Evolutionary conservation across 2,888 invertebrate genomes (phyloP), one percentile per base, ranked within the genome.

Genomic region (Melinopterus prodromus): DNA sequence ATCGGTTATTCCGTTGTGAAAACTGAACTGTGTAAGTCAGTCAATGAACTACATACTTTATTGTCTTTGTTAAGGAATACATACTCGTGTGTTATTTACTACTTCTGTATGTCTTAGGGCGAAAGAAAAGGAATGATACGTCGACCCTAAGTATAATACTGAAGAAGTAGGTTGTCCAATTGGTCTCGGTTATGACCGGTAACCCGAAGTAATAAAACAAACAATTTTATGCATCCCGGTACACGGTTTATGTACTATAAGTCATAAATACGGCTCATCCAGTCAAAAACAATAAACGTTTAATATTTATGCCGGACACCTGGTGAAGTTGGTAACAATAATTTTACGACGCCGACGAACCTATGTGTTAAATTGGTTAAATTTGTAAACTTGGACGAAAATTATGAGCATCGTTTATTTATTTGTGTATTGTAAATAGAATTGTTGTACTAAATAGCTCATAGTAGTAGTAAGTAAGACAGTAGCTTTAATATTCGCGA

Each of bases 161-260:
- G 53, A 7, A 53, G 53, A 53, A 53, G 53, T 53, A 53, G 53
- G 53, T 53, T 53, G 53, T 53, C 53, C 53, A 53, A 53, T 53
- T 53, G 9, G 53, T 9, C 53, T 53, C 53, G 53, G 9, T 7
- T 53, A 53, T 53, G 53, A 53, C 53, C 12, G 53, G 53, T 53
- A 53, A 53, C 53, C 7, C 7, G 53, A 53, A 53, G 9, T 53
- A 53, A 53, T 53, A 53, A 53, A 53, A 53, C 53, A 53, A 53
- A 53, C 53, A 53, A 53, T 53, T 53, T 53, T 53, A 53, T 53
- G 53, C 53, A 53, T 53, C 53, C 53, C 53, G 53, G 53, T 53
- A 53, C 53, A 53, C 53, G 12, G 53, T 53, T 53, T 53, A 53
- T 53, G 53, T 53, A 53, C 53, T 53, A 53, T 53, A 53, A 7